Evolutionary conservation across 2,113 vertebrate species (phyloP), one percentile per base, ranked within the genome.

Genomic region (Ctenodactylus gundi): DNA sequence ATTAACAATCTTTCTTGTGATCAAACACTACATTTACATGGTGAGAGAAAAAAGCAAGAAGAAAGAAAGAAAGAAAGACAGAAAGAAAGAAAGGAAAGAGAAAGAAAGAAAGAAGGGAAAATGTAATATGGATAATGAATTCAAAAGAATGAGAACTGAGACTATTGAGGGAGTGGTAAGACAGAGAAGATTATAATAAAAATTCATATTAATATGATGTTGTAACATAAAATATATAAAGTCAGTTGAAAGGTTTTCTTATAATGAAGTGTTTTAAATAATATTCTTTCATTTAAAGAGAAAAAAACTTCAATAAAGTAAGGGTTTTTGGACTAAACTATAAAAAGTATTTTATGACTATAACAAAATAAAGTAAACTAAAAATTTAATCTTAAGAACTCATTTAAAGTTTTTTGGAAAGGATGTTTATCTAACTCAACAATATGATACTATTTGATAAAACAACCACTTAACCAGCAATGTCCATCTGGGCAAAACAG

Each of bases 381-480:
- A 93, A 70, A 90, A 81, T 11, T 88, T 90, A 90, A 21, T 77
- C 76, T 82, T 90, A 9, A 91, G 93, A 88, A 64, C 44, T 34
- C 85, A 85, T 73, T 41, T 88, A n/a, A 89, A 91, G 1, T 70
- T 90, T 58, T 85, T 95, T n/a, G 75, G 49, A 62, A 77, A 91
- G 23, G 41, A 88, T 65, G 91, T 9, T 75, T 89, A 21, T 84
- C 18, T 94, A 58, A 91, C 27, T 94, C 53, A 49, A 70, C 0
- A 70, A 23, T 73, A 15, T 84, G 78, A 58, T 41, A 36, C 14
- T 64, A 39, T 58, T 76, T 88, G 41, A 93, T 94, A 82, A 92
- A 21, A 7, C 2, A 58, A 51, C 27, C 27, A 14, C 44, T 75
- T 73, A 70, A 90, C n/a, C 55, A 94, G 4, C 67, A 72, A 34